Conservation (phyloP, 1,140 invertebrate species). For the Diabrotica undecimpunctata region DNA sequence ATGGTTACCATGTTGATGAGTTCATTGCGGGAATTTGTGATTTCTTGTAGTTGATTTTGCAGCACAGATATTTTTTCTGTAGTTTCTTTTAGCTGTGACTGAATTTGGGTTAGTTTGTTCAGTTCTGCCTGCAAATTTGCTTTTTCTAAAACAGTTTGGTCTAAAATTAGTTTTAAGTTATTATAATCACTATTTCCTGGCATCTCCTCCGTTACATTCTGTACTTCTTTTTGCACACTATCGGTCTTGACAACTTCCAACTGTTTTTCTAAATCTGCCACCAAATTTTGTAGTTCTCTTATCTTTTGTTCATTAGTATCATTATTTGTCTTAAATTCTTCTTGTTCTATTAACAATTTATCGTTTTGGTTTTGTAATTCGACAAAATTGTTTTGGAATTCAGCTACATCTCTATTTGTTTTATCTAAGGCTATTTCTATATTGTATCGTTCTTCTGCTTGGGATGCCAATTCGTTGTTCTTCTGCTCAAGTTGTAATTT, state of each 20-base stretch:
- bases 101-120: conserved; percentile 38
- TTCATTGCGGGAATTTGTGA: conserved; percentile 64
- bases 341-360: conserved; percentile 19
- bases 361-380: conserved; percentile 29
- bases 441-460: conserved; percentile 28
- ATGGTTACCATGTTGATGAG: conserved; percentile 69
- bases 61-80: conserved; percentile 34
- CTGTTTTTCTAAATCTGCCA: conserved; percentile 24
- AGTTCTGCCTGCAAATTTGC: conserved; percentile 44
- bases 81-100: conserved; percentile 21
- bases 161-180: conserved; percentile 42
- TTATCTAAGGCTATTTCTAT: conserved; percentile 28
- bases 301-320: conserved; percentile 11
- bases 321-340: conserved; percentile 18
- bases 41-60: conserved; percentile 47
- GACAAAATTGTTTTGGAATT: conserved; percentile 30
- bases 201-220: not conserved
- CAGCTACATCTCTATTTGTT: conserved; percentile 16
- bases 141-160: conserved; percentile 44
- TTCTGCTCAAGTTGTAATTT: conserved; percentile 40
- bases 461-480: conserved; percentile 34
- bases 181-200: not conserved
- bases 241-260: not conserved
- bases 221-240: not conserved
- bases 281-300: conserved; percentile 18